Percentiles rank a stretch among this genome's conserved stretches.
These are phyloP conservation scores for Furcula furcula DNA, from an alignment of 2,888 invertebrate genomes.

Conservation along the genomic window DNA sequence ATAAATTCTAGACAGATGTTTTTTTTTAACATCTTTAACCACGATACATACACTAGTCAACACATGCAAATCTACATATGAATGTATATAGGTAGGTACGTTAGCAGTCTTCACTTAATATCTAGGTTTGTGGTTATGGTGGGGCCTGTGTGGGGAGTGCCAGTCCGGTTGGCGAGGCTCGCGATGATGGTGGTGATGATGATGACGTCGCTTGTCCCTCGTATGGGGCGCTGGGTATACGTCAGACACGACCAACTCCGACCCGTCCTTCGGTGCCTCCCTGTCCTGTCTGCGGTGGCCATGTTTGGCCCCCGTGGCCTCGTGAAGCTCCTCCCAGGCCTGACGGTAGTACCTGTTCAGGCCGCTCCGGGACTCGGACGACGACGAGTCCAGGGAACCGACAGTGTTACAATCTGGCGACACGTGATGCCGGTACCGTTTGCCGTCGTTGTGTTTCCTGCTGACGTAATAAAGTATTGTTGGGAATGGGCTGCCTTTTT, in stretches of 20 bases:
- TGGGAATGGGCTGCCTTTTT: too few relatives aligned
- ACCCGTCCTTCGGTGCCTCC: constrained; percentile 85
- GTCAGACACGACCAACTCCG: constrained; percentile 89
- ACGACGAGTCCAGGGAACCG: constrained; percentile 93
- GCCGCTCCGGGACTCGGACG: constrained; percentile 91
- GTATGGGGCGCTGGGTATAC: constrained; percentile 71
- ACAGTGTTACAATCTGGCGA: constrained; percentile 96
- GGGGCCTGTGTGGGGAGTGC: constrained; percentile 79
- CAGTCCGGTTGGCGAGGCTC: constrained; percentile 82
- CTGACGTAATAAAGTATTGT: constrained; percentile 24
- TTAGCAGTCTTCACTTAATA: constrained; percentile 46
- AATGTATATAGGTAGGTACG: background rate
- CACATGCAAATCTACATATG: too few relatives aligned
- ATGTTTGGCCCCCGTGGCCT: constrained; percentile 85
- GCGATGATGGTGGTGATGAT: constrained; percentile 89
- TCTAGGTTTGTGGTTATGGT: constrained; percentile 78
- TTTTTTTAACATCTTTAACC: too few relatives aligned
- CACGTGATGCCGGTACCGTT: constrained; percentile 93
- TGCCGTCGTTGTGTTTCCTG: constrained; percentile 85
- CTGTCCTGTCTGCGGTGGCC: constrained; percentile 63
- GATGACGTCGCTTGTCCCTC: constrained; percentile 84
- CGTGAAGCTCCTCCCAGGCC: constrained; percentile 96
- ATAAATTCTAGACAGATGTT: too few relatives aligned
- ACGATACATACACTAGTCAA: too few relatives aligned
- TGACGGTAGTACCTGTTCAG: constrained; percentile 94